Evolutionary conservation across 2,797 vertebrate species (phyloP).

Genomic region (Nyctalus aviator): DNA sequence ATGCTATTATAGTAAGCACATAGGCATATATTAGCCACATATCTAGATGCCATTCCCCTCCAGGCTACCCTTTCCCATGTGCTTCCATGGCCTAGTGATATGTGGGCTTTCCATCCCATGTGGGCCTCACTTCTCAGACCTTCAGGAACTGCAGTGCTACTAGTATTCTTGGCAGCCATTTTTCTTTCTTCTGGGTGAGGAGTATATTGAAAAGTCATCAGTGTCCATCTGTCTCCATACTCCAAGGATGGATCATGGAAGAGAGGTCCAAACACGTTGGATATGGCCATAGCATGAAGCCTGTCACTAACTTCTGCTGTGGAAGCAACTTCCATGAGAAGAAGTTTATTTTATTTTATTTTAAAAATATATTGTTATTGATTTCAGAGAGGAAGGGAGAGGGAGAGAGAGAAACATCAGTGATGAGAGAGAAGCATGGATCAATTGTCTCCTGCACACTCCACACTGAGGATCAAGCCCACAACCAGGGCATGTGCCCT

Average conservation of each 20-base stretch:
- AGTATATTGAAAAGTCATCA: conserved; percentile 4
- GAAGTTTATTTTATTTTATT: background rate
- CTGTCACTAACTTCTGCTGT: background rate
- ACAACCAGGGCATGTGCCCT: too few species aligned
- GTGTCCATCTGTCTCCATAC: background rate
- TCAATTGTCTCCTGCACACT: too few species aligned
- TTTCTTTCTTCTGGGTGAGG: background rate
- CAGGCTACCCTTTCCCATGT: background rate
- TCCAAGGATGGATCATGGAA: background rate
- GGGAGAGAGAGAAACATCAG: too few species aligned
- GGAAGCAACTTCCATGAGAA: background rate
- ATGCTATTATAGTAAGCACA: background rate
- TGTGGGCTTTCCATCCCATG: background rate
- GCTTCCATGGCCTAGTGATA: background rate
- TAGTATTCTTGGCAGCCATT: conserved; percentile 7
- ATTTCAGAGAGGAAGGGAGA: too few species aligned
- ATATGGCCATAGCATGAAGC: background rate
- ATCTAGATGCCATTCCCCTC: background rate
- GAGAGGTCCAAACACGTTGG: background rate
- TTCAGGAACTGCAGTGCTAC: background rate
- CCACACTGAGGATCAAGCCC: too few species aligned
- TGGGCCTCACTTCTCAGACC: background rate
- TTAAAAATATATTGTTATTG: too few species aligned
- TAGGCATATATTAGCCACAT: background rate
- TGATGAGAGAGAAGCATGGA: too few species aligned